Evolutionary conservation across 2,113 vertebrate genomes (phyloP).

Genomic region (Sinocyclocheilus anshuiensis): DNA sequence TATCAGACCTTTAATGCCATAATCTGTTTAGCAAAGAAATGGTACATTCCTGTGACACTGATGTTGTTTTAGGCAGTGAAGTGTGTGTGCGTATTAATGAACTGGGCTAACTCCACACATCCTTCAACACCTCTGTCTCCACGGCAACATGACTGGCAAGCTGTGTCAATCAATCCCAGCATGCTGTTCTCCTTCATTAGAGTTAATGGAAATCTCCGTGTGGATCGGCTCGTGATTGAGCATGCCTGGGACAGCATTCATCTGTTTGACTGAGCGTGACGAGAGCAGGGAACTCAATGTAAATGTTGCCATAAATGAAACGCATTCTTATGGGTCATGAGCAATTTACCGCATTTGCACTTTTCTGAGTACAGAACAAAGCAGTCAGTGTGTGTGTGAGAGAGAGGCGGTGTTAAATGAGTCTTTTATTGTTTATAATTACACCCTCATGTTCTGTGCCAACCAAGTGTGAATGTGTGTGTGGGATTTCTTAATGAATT

Average conservation of each 20-base stretch:
- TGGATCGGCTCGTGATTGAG: conserved; percentile 44
- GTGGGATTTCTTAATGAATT: conserved; percentile 41
- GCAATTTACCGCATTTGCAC: conserved; percentile 32
- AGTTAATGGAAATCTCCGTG: conserved; percentile 35
- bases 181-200: conserved; percentile 32
- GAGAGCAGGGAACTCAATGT: conserved; percentile 37
- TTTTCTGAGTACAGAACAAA: conserved; percentile 16
- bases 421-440: conserved; percentile 46
- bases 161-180: conserved; percentile 48
- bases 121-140: conserved; percentile 46
- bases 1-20: conserved; percentile 24
- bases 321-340: conserved; percentile 47
- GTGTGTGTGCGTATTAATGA: conserved; percentile 43
- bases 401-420: neutral
- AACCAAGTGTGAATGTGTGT: conserved; percentile 14
- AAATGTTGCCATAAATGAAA: conserved; percentile 48
- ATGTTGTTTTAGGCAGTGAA: conserved; percentile 37
- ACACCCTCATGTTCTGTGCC: conserved; percentile 33
- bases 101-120: conserved; percentile 39
- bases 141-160: conserved; percentile 43
- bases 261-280: conserved; percentile 31
- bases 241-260: conserved; percentile 28
- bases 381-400: conserved; percentile 32
- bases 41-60: conserved; percentile 30
- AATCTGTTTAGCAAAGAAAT: conserved; percentile 46